A percentile compares a stretch with the other conserved stretches of the same genome.
phyloP scores from a whole-genome alignment of 1,140 invertebrate genomes.

The Cydia pomonella region DNA sequence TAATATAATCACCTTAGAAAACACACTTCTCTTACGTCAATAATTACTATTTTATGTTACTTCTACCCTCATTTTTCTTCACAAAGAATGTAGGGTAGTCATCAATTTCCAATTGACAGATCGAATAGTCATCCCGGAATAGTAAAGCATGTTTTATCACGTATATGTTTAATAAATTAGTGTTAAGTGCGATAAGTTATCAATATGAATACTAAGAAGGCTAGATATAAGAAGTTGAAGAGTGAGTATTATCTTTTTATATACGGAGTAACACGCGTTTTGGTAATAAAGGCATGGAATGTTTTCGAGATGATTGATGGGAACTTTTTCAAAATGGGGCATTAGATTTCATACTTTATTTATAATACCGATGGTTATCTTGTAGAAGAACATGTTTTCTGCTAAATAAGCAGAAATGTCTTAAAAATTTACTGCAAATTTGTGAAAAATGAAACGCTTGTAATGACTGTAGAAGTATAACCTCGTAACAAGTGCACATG shows the following conservation, averaged over 20 bases:
- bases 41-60: neutral
- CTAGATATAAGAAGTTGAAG: conserved; percentile 29
- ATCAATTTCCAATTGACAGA: neutral
- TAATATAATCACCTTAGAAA: neutral
- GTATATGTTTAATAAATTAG: neutral
- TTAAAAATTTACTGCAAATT: too few relatives aligned
- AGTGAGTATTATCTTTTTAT: neutral
- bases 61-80: neutral
- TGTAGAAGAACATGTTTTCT: too few relatives aligned
- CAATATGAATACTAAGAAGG: neutral
- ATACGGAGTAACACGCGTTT: neutral
- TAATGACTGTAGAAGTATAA: too few relatives aligned
- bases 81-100: neutral
- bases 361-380: too few relatives aligned
- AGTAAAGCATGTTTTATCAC: neutral
- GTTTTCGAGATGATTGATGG: too few relatives aligned
- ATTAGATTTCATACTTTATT: too few relatives aligned
- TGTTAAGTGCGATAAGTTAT: conserved; percentile 1
- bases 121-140: neutral
- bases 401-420: too few relatives aligned
- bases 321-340: too few relatives aligned
- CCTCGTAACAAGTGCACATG: too few relatives aligned
- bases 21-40: neutral
- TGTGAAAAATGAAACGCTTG: too few relatives aligned
- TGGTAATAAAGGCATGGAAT: too few relatives aligned